phyloP scores from a whole-genome alignment of 2,888 invertebrate species.

The Dorcus parallelipipedus region DNA sequence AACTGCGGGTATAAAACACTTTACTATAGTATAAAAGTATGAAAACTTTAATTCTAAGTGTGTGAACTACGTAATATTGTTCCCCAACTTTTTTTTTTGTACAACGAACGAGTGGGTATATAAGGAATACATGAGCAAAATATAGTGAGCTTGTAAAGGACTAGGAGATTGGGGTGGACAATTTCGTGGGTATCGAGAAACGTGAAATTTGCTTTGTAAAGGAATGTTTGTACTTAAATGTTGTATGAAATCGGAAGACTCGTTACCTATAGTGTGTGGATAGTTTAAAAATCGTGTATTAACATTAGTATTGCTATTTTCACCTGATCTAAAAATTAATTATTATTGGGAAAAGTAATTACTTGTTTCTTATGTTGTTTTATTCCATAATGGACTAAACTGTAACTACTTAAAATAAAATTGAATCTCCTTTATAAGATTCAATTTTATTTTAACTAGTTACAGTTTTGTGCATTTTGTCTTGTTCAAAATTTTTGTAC shows the following conservation, averaged over 20 bases:
- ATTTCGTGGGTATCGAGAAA: not conserved
- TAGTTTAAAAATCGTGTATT: too few relatives aligned
- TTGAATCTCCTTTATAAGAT: too few relatives aligned
- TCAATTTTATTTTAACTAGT: too few relatives aligned
- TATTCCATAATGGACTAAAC: too few relatives aligned
- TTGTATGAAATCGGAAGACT: slow-evolving; percentile 12
- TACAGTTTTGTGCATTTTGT: too few relatives aligned
- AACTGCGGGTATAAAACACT: not conserved
- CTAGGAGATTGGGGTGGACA: not conserved
- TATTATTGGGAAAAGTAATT: not conserved
- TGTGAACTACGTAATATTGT: slow-evolving; percentile 18
- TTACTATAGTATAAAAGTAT: not conserved
- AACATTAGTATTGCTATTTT: not conserved
- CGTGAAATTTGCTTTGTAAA: not conserved
- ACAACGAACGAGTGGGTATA: too few relatives aligned
- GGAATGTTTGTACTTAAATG: slow-evolving; percentile 6
- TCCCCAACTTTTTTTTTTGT: slow-evolving; percentile 5
- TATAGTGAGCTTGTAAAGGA: slow-evolving; percentile 6
- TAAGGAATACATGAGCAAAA: slow-evolving; percentile 15
- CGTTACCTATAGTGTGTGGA: not conserved
- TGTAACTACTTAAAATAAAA: too few relatives aligned
- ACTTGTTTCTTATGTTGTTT: too few relatives aligned
- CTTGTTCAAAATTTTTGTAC: too few relatives aligned
- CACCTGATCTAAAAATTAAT: not conserved
- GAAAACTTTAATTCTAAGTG: not conserved